Evolutionary conservation across 2,797 vertebrate genomes (phyloP).

Genomic region (Pristis pectinata): DNA sequence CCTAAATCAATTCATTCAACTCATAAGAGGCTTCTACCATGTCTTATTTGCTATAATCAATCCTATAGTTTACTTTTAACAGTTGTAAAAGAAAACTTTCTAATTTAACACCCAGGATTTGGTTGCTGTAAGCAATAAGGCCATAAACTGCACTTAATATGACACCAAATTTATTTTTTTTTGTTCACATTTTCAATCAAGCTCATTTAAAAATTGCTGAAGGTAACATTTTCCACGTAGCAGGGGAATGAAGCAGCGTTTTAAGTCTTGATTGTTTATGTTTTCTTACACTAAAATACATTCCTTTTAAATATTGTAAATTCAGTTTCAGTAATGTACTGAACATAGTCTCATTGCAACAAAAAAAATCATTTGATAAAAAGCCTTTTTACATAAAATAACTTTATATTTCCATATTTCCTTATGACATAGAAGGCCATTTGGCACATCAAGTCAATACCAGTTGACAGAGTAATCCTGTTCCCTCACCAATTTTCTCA

Average conservation of each 20-base stretch:
- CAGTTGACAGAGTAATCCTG: too few relatives aligned
- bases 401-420: too few relatives aligned
- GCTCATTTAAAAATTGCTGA: neutral
- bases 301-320: too few relatives aligned
- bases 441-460: too few relatives aligned
- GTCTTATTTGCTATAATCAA: neutral
- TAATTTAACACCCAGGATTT: neutral
- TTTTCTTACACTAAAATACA: neutral
- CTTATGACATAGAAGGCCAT: too few relatives aligned
- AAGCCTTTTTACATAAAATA: too few relatives aligned
- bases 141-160: neutral
- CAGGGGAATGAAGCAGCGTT: neutral
- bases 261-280: neutral
- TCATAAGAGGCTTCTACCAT: neutral
- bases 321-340: too few relatives aligned
- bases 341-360: too few relatives aligned
- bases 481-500: too few relatives aligned
- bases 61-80: neutral
- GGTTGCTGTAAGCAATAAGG: neutral
- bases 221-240: neutral
- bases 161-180: neutral
- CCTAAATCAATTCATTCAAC: neutral
- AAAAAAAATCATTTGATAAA: too few relatives aligned
- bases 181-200: neutral
- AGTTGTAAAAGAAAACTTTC: neutral